A percentile compares a stretch with the other conserved stretches of the same genome.
These are phyloP conservation scores for Caerostris extrusa DNA, from an alignment of 1,140 invertebrate genomes.

Conservation along the genomic window DNA sequence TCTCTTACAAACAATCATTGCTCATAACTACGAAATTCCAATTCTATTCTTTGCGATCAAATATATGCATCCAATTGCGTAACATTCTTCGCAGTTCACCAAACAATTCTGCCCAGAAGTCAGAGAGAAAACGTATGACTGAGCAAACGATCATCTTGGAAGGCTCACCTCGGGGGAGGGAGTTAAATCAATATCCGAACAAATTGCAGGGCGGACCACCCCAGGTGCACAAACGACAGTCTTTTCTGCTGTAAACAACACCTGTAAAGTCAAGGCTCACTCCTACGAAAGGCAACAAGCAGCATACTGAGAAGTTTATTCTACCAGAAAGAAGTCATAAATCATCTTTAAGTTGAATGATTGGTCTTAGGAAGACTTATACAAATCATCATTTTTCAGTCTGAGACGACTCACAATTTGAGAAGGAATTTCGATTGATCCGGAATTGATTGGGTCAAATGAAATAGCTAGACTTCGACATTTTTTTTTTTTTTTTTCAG, in stretches of 20 bases:
- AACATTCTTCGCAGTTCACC: neutral
- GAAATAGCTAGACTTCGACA: too few relatives aligned
- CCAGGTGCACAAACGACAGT: neutral
- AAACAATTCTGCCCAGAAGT: neutral
- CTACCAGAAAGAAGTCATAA: neutral
- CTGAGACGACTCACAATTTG: neutral
- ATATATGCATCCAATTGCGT: neutral
- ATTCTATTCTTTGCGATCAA: too few relatives aligned
- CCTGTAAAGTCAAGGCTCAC: slow-evolving; percentile 20
- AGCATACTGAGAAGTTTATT: neutral
- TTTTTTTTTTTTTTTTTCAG: too few relatives aligned
- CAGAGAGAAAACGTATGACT: neutral
- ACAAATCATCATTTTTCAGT: too few relatives aligned
- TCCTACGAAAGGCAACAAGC: neutral
- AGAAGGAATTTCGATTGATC: neutral
- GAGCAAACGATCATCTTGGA: neutral
- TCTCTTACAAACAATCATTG: neutral
- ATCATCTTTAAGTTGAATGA: neutral
- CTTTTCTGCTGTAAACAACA: slow-evolving; percentile 9
- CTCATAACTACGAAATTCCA: too few relatives aligned
- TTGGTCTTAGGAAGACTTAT: neutral
- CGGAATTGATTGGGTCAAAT: neutral
- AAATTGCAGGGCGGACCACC: neutral
- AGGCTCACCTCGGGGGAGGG: neutral
- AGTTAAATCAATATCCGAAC: slow-evolving; percentile 6